Conservation (phyloP, 2,888 invertebrate genomes). For the Pristionchus fissidentatus region DNA sequence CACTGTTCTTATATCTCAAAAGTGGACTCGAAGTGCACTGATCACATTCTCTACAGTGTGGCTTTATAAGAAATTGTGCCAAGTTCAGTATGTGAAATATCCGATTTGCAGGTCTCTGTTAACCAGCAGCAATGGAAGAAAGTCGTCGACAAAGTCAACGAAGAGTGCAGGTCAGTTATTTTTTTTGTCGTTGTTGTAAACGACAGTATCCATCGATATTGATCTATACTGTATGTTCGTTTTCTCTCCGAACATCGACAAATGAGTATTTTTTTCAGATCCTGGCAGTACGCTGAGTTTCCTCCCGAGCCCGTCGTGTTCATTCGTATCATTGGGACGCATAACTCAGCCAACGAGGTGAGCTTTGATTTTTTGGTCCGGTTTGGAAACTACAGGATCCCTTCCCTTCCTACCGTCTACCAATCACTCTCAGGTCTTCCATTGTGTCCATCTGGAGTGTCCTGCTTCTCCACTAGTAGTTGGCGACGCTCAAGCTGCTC, state of each 20-base stretch:
- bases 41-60: not conserved
- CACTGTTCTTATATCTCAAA: too few species aligned
- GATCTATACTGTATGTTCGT: not conserved
- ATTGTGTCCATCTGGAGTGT: constrained; percentile 97
- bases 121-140: constrained; percentile 79
- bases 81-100: not conserved
- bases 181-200: too few species aligned
- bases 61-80: not conserved
- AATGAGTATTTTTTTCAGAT: constrained; percentile 80
- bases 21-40: too few species aligned
- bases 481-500: not conserved
- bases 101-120: constrained; percentile 75
- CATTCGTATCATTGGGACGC: constrained; percentile 93
- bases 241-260: not conserved
- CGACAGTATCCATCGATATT: not conserved
- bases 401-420: constrained; percentile 80
- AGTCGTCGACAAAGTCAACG: constrained; percentile 89
- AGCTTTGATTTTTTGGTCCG: too few species aligned
- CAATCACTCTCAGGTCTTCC: constrained; percentile 81
- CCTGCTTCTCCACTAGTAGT: constrained; percentile 80
- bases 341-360: constrained; percentile 84
- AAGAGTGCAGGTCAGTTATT: constrained; percentile 81
- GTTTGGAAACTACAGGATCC: too few species aligned
- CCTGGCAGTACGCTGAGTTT: constrained; percentile 94
- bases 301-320: constrained; percentile 89